These are phyloP conservation scores for Craniophora ligustri DNA, from an alignment of 2,888 invertebrate species.

Conservation along the genomic window DNA sequence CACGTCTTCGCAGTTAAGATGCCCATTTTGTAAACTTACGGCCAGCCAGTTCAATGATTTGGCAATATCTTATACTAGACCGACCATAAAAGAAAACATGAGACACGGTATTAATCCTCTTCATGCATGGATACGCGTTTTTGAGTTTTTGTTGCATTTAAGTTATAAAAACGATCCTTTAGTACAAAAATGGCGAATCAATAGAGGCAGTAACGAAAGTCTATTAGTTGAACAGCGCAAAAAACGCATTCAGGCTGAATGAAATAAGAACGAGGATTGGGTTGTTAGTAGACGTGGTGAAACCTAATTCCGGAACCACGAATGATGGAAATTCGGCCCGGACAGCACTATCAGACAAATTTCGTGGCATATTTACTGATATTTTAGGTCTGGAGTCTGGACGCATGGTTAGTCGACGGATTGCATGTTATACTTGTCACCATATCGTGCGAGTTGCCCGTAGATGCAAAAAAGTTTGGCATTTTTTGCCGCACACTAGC, in stretches of 20 bases:
- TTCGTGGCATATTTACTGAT: background rate
- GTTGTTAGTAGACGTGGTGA: constrained; percentile 6
- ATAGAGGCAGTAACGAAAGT: background rate
- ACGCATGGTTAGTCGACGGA: too few species aligned
- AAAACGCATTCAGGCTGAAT: constrained; percentile 1
- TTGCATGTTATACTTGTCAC: too few species aligned
- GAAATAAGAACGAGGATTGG: too few species aligned
- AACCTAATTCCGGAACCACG: constrained; percentile 2
- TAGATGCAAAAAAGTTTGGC: too few species aligned
- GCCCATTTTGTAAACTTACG: background rate
- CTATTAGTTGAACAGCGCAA: background rate
- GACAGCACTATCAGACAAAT: constrained; percentile 1
- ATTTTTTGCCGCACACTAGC: too few species aligned
- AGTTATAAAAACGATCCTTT: background rate
- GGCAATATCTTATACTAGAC: background rate
- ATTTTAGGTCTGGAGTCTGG: background rate
- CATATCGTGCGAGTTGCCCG: too few species aligned
- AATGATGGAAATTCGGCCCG: constrained; percentile 9
- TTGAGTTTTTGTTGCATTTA: constrained; percentile 2
- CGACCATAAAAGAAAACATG: background rate
- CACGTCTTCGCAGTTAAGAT: background rate
- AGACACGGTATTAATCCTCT: background rate
- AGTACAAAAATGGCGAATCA: background rate
- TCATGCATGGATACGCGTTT: constrained; percentile 5
- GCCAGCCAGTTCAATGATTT: background rate